A percentile compares a stretch with the other conserved stretches of the same genome.
Conservation (phyloP, 2,797 vertebrate genomes). For the Poecilia picta region DNA sequence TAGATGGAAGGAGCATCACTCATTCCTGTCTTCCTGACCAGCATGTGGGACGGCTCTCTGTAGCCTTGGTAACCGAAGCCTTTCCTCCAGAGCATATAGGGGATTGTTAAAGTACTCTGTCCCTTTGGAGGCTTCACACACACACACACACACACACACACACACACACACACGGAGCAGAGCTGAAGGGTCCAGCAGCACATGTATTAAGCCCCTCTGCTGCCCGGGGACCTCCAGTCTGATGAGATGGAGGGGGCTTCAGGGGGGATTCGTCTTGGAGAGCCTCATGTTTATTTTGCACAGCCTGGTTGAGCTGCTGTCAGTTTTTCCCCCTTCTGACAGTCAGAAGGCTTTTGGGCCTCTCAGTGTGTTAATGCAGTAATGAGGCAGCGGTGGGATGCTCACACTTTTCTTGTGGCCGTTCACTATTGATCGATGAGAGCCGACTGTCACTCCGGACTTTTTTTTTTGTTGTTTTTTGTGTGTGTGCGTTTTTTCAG, state of each 20-base stretch:
- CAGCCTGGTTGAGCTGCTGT: conserved; percentile 42
- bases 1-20: conserved; percentile 47
- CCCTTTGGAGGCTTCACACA: conserved; percentile 52
- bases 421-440: conserved; percentile 61
- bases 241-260: conserved; percentile 58
- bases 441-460: conserved; percentile 47
- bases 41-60: conserved; percentile 83
- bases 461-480: background rate
- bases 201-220: conserved; percentile 68
- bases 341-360: conserved; percentile 32
- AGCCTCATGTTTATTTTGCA: conserved; percentile 77
- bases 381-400: conserved; percentile 34
- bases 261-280: conserved; percentile 34
- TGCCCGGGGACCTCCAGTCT: conserved; percentile 67
- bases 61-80: conserved; percentile 87
- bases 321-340: background rate
- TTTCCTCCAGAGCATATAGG: conserved; percentile 79
- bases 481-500: conserved; percentile 16
- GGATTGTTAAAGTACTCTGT: conserved; percentile 79
- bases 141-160: background rate
- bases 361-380: conserved; percentile 24
- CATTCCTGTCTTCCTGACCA: conserved; percentile 81
- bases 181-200: conserved; percentile 74
- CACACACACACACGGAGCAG: conserved; percentile 22
- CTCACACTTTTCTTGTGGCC: conserved; percentile 42